phyloP scores from a whole-genome alignment of 1,140 invertebrate genomes.

The Drosophila simulans region DNA sequence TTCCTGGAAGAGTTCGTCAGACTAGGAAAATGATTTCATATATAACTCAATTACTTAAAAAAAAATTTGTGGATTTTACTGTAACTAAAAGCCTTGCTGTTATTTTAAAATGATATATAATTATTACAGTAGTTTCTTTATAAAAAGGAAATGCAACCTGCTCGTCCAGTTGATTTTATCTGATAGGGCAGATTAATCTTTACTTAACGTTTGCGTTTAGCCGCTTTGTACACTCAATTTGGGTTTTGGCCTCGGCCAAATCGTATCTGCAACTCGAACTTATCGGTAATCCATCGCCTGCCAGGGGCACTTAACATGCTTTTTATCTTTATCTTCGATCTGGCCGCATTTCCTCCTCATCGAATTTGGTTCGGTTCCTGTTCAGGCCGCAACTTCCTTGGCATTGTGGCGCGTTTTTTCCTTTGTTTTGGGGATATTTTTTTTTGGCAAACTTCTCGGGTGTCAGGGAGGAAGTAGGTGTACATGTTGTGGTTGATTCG shows the following conservation, averaged over 20 bases:
- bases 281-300: constrained; percentile 56
- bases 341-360: constrained; percentile 39
- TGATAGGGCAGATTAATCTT: constrained; percentile 13
- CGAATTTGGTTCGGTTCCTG: constrained; percentile 21
- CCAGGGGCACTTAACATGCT: constrained; percentile 30
- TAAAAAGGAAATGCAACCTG: no score
- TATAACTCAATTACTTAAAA: neutral
- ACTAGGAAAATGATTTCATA: no score
- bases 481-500: constrained; percentile 82
- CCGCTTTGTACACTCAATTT: constrained; percentile 51
- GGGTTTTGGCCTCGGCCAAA: constrained; percentile 45
- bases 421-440: neutral
- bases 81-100: no score
- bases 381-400: constrained; percentile 66
- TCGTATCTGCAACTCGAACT: constrained; percentile 14
- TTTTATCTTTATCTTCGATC: constrained; percentile 45
- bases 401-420: constrained; percentile 56
- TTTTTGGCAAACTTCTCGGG: constrained; percentile 71
- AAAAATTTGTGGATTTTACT: no score
- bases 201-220: constrained; percentile 18
- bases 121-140: no score
- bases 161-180: neutral
- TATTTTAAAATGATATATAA: no score
- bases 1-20: constrained; percentile 18
- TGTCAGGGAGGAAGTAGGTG: constrained; percentile 80